phyloP scores from a whole-genome alignment of 2,113 vertebrate species.

The Isurus oxyrinchus region DNA sequence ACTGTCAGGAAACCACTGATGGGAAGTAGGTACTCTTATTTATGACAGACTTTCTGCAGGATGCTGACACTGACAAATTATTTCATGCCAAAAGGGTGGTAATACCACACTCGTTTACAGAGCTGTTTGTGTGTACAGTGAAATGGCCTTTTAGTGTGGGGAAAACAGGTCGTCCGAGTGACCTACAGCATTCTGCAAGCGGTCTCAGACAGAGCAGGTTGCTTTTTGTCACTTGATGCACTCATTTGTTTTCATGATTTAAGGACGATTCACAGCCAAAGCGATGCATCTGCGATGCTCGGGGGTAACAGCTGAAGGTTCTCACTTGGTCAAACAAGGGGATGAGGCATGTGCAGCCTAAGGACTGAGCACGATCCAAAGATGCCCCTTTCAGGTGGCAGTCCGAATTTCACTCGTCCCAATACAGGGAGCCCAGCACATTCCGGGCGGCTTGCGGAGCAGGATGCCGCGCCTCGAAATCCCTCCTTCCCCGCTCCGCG shows the following conservation, averaged over 20 bases:
- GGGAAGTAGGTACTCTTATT: background rate
- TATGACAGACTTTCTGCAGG: background rate
- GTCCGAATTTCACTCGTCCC: background rate
- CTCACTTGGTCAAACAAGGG: background rate
- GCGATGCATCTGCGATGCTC: background rate
- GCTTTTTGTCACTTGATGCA: background rate
- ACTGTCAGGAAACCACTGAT: slow-evolving; percentile 13
- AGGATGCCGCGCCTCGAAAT: background rate
- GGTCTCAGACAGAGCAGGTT: background rate
- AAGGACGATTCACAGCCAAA: background rate
- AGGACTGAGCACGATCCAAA: background rate
- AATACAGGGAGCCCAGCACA: background rate
- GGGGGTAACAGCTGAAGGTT: background rate
- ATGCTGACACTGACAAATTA: background rate
- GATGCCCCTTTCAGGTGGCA: background rate
- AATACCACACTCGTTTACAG: background rate
- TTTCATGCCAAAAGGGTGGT: background rate
- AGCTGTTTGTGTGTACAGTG: background rate
- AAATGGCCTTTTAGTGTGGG: background rate
- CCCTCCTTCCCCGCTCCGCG: background rate
- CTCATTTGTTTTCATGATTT: background rate
- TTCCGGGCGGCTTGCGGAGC: background rate
- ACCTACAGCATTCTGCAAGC: background rate
- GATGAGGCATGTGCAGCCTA: background rate
- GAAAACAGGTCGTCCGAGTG: background rate